Evolutionary conservation across 23 tunicate species (phyloP).

Genomic region (Styela clava): DNA sequence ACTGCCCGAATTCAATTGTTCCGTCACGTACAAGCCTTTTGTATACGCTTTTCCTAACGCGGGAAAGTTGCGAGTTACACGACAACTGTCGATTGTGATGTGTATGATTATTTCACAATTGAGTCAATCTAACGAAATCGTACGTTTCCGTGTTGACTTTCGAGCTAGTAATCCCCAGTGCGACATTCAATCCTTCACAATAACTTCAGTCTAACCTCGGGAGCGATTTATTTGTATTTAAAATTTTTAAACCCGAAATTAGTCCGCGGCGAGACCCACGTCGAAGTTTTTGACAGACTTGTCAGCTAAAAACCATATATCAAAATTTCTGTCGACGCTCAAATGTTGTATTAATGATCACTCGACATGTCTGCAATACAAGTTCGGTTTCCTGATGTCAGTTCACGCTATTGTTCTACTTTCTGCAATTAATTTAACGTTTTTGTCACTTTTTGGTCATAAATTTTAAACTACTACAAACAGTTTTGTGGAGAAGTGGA

Average conservation of each 20-base stretch:
- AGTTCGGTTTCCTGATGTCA: background rate
- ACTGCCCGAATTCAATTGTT: background rate
- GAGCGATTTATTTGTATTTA: background rate
- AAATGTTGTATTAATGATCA: background rate
- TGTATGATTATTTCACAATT: background rate
- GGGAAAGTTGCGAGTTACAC: background rate
- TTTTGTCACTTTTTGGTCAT: too few species aligned
- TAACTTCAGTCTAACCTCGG: background rate
- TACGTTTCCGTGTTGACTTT: background rate
- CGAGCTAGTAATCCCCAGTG: background rate
- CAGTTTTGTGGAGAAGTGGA: too few species aligned
- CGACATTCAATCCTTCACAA: background rate
- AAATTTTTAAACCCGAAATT: background rate
- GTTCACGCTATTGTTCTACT: background rate
- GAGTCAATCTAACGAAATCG: background rate
- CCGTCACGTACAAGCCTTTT: background rate
- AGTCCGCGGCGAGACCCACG: background rate
- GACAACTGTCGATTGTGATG: background rate
- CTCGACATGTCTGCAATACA: background rate
- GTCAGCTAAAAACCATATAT: background rate
- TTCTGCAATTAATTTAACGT: background rate
- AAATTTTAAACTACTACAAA: too few species aligned
- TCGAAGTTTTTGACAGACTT: background rate
- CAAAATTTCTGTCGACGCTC: background rate
- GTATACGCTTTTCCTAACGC: background rate